Percentiles rank a stretch among this genome's conserved stretches.
Conservation (phyloP, 2,797 vertebrate genomes). For the Arctocebus calabarensis region DNA sequence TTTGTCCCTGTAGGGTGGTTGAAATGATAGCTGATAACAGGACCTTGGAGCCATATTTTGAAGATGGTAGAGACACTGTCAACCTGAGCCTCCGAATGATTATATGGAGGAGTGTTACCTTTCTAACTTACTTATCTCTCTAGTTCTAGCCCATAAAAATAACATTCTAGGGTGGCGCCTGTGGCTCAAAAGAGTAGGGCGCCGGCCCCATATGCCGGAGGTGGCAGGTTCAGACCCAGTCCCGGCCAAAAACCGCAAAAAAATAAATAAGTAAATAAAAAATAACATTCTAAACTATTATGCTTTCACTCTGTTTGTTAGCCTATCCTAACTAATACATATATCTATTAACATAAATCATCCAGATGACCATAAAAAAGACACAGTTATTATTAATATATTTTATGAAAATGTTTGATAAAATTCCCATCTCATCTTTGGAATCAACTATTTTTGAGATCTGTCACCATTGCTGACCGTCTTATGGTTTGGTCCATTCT, state of each 20-base stretch:
- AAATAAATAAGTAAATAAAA: no score
- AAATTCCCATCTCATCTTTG: slow-evolving; percentile 7
- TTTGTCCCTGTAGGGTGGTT: neutral
- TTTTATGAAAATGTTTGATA: neutral
- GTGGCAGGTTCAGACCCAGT: no score
- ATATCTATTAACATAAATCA: neutral
- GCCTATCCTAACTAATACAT: neutral
- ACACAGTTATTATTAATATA: neutral
- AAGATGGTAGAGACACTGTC: neutral
- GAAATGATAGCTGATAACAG: neutral
- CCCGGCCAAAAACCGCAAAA: no score
- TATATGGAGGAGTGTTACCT: neutral
- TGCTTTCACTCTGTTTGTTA: neutral
- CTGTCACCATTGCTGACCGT: neutral
- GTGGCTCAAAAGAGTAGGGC: no score
- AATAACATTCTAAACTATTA: neutral
- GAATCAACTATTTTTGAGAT: neutral
- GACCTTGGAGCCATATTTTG: neutral
- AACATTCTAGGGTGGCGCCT: neutral
- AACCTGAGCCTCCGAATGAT: neutral
- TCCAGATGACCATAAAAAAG: neutral
- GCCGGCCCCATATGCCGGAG: no score
- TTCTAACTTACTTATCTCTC: neutral
- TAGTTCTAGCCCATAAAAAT: neutral
- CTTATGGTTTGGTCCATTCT: neutral